Evolutionary conservation across 1,140 invertebrate genomes (phyloP).

Genomic region (Brachystomella parvula): DNA sequence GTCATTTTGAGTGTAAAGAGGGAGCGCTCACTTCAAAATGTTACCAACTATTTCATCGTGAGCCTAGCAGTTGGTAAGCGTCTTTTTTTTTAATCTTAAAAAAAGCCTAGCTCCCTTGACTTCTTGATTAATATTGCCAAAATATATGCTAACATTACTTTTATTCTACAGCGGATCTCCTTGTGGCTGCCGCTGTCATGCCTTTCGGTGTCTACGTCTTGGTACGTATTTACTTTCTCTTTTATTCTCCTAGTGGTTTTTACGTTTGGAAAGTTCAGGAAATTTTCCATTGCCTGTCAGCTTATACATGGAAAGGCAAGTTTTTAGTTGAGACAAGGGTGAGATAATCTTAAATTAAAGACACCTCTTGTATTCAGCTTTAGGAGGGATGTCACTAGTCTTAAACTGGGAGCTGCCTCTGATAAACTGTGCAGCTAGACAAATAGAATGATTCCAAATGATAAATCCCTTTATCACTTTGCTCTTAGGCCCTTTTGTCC

Average conservation of each 20-base stretch:
- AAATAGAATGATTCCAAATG: neutral
- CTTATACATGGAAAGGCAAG: no score
- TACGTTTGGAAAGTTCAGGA: neutral
- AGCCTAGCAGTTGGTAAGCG: constrained; percentile 60
- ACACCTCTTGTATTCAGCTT: neutral
- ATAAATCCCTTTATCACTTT: neutral
- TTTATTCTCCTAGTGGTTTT: neutral
- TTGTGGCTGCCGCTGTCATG: constrained; percentile 95
- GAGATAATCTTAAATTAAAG: neutral
- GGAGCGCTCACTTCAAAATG: constrained; percentile 82
- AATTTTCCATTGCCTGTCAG: no score
- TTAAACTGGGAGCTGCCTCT: neutral
- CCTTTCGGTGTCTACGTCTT: constrained; percentile 94
- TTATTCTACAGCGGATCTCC: constrained; percentile 83
- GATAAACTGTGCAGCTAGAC: neutral
- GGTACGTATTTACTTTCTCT: constrained; percentile 54
- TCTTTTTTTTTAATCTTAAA: no score
- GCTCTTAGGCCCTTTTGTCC: no score
- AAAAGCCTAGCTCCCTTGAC: neutral
- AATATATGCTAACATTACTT: neutral
- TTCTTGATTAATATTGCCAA: neutral
- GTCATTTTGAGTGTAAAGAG: constrained; percentile 88
- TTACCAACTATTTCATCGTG: constrained; percentile 98
- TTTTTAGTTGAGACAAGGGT: no score
- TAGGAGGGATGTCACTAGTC: neutral